A percentile compares a stretch with the other conserved stretches of the same genome.
These are phyloP conservation scores for Heterotis niloticus DNA, from an alignment of 2,113 vertebrate genomes.

Conservation along the genomic window DNA sequence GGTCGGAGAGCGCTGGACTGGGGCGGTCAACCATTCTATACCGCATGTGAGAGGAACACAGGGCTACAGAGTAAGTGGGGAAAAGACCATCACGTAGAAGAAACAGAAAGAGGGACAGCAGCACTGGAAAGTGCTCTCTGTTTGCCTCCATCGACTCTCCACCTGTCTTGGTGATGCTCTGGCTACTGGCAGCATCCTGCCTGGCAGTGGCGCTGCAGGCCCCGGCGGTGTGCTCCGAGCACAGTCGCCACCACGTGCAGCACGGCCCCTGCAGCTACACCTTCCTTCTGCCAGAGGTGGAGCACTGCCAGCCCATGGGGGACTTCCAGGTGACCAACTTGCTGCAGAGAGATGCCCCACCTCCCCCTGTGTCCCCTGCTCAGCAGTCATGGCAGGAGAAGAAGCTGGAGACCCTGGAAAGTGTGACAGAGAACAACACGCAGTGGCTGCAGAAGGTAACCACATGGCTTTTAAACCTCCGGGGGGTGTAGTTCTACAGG, in stretches of 20 bases:
- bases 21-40: constrained; percentile 27
- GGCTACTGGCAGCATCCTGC: constrained; percentile 48
- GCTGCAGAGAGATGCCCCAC: constrained; percentile 68
- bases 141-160: background rate
- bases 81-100: constrained; percentile 2
- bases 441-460: constrained; percentile 77
- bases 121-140: too few species aligned
- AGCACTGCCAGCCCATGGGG: constrained; percentile 53
- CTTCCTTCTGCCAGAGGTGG: constrained; percentile 73
- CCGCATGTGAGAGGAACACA: constrained; percentile 17
- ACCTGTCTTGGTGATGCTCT: constrained; percentile 45
- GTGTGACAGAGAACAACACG: constrained; percentile 73
- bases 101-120: constrained; percentile 25
- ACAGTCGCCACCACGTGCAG: constrained; percentile 65
- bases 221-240: constrained; percentile 33
- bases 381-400: constrained; percentile 60
- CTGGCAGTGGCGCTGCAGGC: constrained; percentile 53
- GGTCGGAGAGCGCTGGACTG: constrained; percentile 37
- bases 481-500: background rate
- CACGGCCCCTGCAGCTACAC: constrained; percentile 74
- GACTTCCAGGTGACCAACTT: constrained; percentile 66
- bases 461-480: background rate
- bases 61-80: background rate
- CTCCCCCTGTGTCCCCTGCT: constrained; percentile 31
- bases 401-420: constrained; percentile 69